Percentiles rank a stretch among this genome's conserved stretches.
These are phyloP conservation scores for Balaeniceps rex DNA, from an alignment of 2,113 vertebrate species.

Conservation along the genomic window DNA sequence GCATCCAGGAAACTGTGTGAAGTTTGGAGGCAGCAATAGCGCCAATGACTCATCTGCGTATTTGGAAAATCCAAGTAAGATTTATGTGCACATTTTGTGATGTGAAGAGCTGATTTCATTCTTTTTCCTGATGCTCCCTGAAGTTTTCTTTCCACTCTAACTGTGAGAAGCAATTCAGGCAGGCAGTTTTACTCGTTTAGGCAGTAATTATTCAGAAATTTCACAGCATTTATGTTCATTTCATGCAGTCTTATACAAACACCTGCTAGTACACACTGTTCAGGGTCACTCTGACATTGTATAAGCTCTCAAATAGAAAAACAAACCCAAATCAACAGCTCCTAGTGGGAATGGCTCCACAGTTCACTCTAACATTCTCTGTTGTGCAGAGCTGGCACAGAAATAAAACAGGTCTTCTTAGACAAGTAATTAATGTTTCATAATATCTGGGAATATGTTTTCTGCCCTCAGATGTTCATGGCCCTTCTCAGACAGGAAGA, in stretches of 20 bases:
- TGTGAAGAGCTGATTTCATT: neutral
- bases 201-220: conserved; percentile 48
- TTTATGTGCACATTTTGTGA: neutral
- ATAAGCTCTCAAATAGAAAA: neutral
- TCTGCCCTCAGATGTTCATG: neutral
- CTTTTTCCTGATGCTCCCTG: neutral
- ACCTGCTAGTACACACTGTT: conserved; percentile 24
- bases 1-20: neutral
- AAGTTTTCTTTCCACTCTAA: conserved; percentile 1
- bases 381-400: neutral
- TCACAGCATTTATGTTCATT: conserved; percentile 53
- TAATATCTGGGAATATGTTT: neutral
- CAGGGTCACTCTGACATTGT: conserved; percentile 43
- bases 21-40: neutral
- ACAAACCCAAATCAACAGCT: neutral
- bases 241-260: conserved; percentile 30
- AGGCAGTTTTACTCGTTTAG: conserved; percentile 37
- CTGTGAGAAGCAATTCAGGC: conserved; percentile 17
- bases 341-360: neutral
- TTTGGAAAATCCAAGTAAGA: neutral
- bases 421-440: neutral
- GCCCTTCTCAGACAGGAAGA: neutral
- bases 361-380: neutral
- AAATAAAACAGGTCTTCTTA: neutral
- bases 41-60: neutral